These are phyloP conservation scores for Tricholaema leucomelas DNA, from an alignment of 2,113 vertebrate species.

Conservation along the genomic window DNA sequence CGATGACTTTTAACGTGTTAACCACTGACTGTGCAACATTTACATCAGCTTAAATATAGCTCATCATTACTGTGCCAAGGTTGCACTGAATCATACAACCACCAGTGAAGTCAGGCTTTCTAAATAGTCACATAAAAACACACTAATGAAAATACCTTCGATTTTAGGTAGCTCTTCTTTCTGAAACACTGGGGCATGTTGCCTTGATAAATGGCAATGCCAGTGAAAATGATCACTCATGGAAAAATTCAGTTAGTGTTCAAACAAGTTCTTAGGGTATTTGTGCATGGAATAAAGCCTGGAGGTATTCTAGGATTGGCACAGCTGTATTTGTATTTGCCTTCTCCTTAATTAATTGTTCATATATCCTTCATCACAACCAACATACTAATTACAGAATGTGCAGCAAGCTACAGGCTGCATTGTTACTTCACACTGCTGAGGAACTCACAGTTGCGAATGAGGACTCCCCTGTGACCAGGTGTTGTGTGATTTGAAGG, in stretches of 20 bases:
- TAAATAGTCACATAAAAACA: constrained; percentile 55
- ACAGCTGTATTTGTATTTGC: constrained; percentile 22
- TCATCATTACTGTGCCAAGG: constrained; percentile 9
- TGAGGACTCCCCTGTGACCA: background rate
- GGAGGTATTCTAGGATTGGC: background rate
- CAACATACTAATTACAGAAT: constrained; percentile 17
- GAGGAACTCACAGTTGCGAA: background rate
- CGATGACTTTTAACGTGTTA: constrained; percentile 46
- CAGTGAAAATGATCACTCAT: background rate
- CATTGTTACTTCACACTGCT: background rate
- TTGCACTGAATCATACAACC: constrained; percentile 53
- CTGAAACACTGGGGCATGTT: background rate
- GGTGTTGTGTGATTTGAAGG: background rate
- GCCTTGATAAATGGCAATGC: background rate
- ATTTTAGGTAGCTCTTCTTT: constrained; percentile 2
- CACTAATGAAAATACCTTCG: constrained; percentile 19
- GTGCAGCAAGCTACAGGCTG: constrained; percentile 1
- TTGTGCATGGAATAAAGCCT: background rate
- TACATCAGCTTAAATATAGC: constrained; percentile 56
- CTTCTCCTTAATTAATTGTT: constrained; percentile 10
- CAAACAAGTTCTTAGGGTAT: constrained; percentile 32
- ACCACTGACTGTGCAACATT: constrained; percentile 37
- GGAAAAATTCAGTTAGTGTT: constrained; percentile 14
- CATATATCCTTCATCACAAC: constrained; percentile 32
- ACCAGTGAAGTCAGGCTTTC: constrained; percentile 52